These are phyloP conservation scores for Neoseiulus cucumeris DNA, from an alignment of 1,140 invertebrate species.

Conservation along the genomic window DNA sequence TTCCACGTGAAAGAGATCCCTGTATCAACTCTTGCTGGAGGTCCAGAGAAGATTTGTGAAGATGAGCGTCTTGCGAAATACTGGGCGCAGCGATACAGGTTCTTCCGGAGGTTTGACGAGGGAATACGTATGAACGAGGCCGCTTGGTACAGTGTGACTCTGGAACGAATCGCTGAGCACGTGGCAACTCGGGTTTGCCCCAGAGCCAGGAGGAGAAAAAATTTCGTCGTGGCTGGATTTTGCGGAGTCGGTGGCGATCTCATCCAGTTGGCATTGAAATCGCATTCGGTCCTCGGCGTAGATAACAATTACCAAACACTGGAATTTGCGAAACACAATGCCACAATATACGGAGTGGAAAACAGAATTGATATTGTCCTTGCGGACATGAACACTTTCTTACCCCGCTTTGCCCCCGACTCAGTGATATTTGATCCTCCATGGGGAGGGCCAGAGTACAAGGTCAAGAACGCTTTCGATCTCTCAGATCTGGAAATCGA, in stretches of 20 bases:
- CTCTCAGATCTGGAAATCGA: slow-evolving; percentile 42
- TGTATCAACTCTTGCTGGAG: too few species aligned
- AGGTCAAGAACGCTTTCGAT: slow-evolving; percentile 41
- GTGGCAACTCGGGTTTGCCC: slow-evolving; percentile 52
- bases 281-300: slow-evolving; percentile 69
- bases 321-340: slow-evolving; percentile 64
- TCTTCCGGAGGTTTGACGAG: slow-evolving; percentile 71
- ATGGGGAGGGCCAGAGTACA: slow-evolving; percentile 76
- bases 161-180: slow-evolving; percentile 75
- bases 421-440: slow-evolving; percentile 85
- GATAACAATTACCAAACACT: slow-evolving; percentile 81
- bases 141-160: slow-evolving; percentile 97
- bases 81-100: slow-evolving; percentile 57
- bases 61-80: slow-evolving; percentile 54
- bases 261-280: slow-evolving; percentile 83
- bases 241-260: slow-evolving; percentile 92
- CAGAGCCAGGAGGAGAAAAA: slow-evolving; percentile 30
- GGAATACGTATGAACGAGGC: slow-evolving; percentile 73
- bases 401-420: slow-evolving; percentile 52
- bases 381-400: slow-evolving; percentile 67
- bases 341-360: slow-evolving; percentile 65
- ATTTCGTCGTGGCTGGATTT: slow-evolving; percentile 80
- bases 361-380: slow-evolving; percentile 80
- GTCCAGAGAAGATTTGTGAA: slow-evolving; percentile 40
- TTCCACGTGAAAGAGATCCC: too few species aligned